Base-by-base conservation (phyloP, 2,113 vertebrate genomes). In the Baryphthengus martii region DNA sequence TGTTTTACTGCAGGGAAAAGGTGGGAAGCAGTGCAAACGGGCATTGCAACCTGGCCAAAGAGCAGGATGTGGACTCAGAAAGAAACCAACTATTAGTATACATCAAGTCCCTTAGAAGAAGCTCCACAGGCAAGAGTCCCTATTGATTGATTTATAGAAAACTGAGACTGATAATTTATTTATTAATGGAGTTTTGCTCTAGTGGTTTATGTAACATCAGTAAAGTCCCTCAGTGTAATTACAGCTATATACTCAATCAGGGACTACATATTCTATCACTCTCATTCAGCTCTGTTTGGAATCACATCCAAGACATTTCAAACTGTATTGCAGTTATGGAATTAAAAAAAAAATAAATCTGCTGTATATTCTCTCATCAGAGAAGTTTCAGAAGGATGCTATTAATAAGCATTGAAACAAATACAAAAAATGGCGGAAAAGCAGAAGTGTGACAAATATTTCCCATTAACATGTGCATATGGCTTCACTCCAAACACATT, bases 401-500 rank as follows among this genome's bases (percentile, higher is more conserved):
- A 87, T 76, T 93, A 91, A 83, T 76, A 95, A 96, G 16, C n/a
- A 91, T 15, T 42, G 67, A 91, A 95, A 95, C 37, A 80, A 96
- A 91, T 89, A 87, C 45, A 29, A 52, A 87, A 91, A 87, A 95
- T 39, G 55, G 71, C 53, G 91, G 49, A 85, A 96, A 92, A 88
- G 35, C 40, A 87, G n/a, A 84, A 94, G 53, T 37, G 91, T 79
- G 85, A 89, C 89, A 96, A 91, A 58, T 95, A 93, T 83, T 82
- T 89, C 55, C 89, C 58, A 95, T 91, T 96, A 91, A 68, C 50
- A 37, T 21, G 59, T 76, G 45, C 93, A 71, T 85, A 93, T 85
- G 45, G 87, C 88, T 93, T 89, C 71, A 62, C 50, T 93, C 93
- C 63, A 92, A 95, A 96, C 33, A 93, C 82, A 42, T 82, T 62